Evolutionary conservation across 2,113 vertebrate species (phyloP).

Genomic region (Fregetta grallaria): DNA sequence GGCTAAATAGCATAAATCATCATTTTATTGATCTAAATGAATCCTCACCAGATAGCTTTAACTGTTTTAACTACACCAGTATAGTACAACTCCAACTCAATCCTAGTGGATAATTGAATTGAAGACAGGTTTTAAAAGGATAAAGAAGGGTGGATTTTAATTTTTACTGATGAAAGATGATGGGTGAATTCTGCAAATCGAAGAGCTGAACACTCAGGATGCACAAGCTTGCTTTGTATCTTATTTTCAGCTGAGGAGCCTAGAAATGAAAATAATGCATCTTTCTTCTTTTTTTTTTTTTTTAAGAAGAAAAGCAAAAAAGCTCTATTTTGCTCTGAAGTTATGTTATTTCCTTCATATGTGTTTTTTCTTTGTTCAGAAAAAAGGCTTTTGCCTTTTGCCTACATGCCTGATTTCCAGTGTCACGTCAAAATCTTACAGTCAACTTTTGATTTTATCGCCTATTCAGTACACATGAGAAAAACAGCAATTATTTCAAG

Average conservation of each 20-base stretch:
- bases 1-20: neutral
- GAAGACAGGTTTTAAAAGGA: neutral
- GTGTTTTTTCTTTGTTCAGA: neutral
- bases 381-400: neutral
- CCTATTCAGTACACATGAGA: slow-evolving; percentile 17
- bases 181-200: neutral
- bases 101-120: neutral
- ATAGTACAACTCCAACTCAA: neutral
- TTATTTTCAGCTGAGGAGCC: neutral
- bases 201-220: neutral
- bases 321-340: neutral
- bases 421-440: slow-evolving; percentile 6
- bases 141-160: neutral
- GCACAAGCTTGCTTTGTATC: neutral
- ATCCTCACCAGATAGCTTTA: neutral
- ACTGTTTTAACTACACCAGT: neutral
- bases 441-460: slow-evolving; percentile 26
- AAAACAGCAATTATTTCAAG: slow-evolving; percentile 35
- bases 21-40: neutral
- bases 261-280: neutral
- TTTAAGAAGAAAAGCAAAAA: neutral
- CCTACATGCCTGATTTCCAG: neutral
- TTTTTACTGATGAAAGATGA: neutral
- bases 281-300: neutral
- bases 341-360: neutral